Evolutionary conservation across 2,113 vertebrate species (phyloP).

Genomic region (Xiphophorus maculatus): DNA sequence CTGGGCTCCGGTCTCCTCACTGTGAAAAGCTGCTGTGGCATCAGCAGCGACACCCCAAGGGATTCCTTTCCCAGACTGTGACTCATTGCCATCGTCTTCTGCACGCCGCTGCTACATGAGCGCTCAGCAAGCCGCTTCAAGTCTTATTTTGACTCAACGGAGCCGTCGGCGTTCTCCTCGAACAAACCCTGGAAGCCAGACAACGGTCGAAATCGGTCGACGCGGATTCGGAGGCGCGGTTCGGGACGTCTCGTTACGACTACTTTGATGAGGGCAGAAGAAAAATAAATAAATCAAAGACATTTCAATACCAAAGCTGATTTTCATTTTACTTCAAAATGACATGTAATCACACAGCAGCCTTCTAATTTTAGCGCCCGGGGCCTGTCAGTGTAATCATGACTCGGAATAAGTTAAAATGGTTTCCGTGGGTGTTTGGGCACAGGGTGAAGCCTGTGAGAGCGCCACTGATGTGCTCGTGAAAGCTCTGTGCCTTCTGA

Average conservation of each 20-base stretch:
- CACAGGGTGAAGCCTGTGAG: slow-evolving; percentile 11
- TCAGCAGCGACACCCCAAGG: slow-evolving; percentile 53
- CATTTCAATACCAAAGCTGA: slow-evolving; percentile 17
- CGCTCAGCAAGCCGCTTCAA: slow-evolving; percentile 17
- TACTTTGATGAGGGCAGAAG: neutral
- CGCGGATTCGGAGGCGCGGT: slow-evolving; percentile 6
- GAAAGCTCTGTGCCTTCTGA: neutral
- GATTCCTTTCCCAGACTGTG: slow-evolving; percentile 60
- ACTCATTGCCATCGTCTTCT: slow-evolving; percentile 45
- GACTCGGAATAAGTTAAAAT: slow-evolving; percentile 39
- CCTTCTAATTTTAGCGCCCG: slow-evolving; percentile 37
- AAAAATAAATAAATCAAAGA: slow-evolving; percentile 15
- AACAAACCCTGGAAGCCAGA: slow-evolving; percentile 13
- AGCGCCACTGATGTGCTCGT: slow-evolving; percentile 8
- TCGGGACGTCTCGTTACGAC: slow-evolving; percentile 6
- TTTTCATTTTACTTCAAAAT: slow-evolving; percentile 39
- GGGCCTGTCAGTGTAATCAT: slow-evolving; percentile 38
- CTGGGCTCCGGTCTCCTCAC: slow-evolving; percentile 20
- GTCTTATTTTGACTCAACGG: slow-evolving; percentile 9
- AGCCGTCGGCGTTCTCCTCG: slow-evolving; percentile 14
- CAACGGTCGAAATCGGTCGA: slow-evolving; percentile 30
- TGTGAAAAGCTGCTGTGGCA: slow-evolving; percentile 34
- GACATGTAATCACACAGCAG: slow-evolving; percentile 18
- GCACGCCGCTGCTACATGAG: slow-evolving; percentile 21
- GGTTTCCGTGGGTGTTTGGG: slow-evolving; percentile 23